These are phyloP conservation scores for Dolomedes plantarius DNA, from an alignment of 2,888 invertebrate genomes.

Conservation along the genomic window DNA sequence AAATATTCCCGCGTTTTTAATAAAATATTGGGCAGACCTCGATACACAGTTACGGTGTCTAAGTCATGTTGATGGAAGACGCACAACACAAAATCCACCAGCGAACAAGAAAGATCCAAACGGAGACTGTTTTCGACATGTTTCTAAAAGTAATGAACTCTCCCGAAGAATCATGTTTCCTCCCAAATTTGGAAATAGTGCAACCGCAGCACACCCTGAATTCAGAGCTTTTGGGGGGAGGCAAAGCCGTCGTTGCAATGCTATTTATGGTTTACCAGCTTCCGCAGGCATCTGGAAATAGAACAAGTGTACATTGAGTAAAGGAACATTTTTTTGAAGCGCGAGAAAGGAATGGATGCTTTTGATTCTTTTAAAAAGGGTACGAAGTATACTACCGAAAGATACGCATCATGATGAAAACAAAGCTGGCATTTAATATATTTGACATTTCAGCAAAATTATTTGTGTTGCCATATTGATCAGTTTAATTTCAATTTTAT, in stretches of 20 bases:
- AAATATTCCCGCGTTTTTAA: neutral
- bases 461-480: neutral
- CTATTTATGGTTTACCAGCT: conserved; percentile 72
- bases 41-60: neutral
- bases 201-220: conserved; percentile 69
- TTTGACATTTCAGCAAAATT: neutral
- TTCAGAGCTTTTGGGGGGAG: conserved; percentile 67
- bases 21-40: neutral
- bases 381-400: neutral
- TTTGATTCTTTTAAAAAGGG: conserved; percentile 1
- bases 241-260: conserved; percentile 64
- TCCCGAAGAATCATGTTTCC: conserved; percentile 74
- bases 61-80: conserved; percentile 52
- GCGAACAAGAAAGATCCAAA: conserved; percentile 44
- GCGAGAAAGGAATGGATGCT: conserved; percentile 28
- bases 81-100: conserved; percentile 44
- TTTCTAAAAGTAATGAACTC: conserved; percentile 72
- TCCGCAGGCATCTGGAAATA: conserved; percentile 68
- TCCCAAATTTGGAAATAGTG: conserved; percentile 73
- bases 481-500: neutral
- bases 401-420: neutral
- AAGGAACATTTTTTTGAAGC: conserved; percentile 54
- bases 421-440: neutral
- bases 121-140: conserved; percentile 54
- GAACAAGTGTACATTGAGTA: conserved; percentile 70